These are phyloP conservation scores for Pipra filicauda DNA, from an alignment of 2,113 vertebrate genomes.

Conservation along the genomic window DNA sequence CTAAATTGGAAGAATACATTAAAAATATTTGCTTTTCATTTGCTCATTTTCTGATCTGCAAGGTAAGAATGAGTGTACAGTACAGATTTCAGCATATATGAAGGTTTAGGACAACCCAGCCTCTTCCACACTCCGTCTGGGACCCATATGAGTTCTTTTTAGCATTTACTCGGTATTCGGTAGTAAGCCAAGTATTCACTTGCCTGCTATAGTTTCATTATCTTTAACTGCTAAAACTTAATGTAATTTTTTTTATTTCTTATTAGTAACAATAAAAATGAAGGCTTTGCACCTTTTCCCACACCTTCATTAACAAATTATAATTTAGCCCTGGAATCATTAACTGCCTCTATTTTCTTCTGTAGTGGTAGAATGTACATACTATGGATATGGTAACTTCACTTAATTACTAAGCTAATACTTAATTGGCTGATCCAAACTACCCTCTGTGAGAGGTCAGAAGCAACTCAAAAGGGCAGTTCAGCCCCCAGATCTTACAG, in stretches of 20 bases:
- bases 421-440: background rate
- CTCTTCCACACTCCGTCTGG: background rate
- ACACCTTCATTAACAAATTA: background rate
- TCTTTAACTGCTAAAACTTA: background rate
- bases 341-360: background rate
- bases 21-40: background rate
- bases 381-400: accelerated
- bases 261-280: background rate
- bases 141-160: background rate
- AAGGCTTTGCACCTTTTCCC: background rate
- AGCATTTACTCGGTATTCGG: background rate
- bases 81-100: background rate
- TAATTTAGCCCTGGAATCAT: background rate
- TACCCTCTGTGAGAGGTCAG: background rate
- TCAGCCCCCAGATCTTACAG: background rate
- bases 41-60: background rate
- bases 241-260: background rate
- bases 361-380: background rate
- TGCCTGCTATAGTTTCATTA: background rate
- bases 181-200: background rate
- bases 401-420: background rate
- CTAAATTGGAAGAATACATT: background rate
- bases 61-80: background rate
- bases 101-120: background rate
- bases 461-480: background rate